These are phyloP conservation scores for Patella caerulea DNA, from an alignment of 2,888 invertebrate genomes.

Conservation along the genomic window DNA sequence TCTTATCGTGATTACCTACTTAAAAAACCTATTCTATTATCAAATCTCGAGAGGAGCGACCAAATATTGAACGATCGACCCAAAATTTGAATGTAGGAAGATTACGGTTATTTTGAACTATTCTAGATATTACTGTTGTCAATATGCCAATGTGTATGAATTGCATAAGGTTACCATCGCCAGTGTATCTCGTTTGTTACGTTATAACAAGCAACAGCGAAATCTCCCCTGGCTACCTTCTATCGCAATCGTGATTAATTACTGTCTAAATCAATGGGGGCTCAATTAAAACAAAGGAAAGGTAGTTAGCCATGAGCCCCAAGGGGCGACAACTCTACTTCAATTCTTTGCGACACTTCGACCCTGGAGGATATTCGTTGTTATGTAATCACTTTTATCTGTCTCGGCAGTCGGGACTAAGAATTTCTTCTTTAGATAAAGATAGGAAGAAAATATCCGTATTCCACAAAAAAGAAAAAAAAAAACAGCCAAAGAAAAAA, in stretches of 20 bases:
- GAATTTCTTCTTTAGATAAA: too few relatives aligned
- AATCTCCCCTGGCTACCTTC: background rate
- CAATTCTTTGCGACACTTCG: background rate
- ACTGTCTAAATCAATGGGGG: constrained; percentile 7
- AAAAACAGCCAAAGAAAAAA: too few relatives aligned
- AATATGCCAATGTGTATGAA: background rate
- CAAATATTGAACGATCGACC: too few relatives aligned
- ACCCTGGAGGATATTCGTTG: background rate
- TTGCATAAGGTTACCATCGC: background rate
- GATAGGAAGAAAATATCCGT: too few relatives aligned
- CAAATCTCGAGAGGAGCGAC: too few relatives aligned
- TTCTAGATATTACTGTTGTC: too few relatives aligned
- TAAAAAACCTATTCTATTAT: too few relatives aligned
- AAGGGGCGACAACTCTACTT: background rate
- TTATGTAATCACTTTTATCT: background rate
- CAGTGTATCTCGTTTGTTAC: background rate
- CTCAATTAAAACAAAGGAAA: background rate
- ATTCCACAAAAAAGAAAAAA: too few relatives aligned
- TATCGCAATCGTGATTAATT: background rate
- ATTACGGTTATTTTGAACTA: too few relatives aligned
- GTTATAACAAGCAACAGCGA: background rate
- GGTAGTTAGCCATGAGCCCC: background rate
- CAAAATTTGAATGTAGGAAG: too few relatives aligned
- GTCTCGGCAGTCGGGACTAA: too few relatives aligned
- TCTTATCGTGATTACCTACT: too few relatives aligned